A percentile compares a stretch with the other conserved stretches of the same genome.
phyloP scores from a whole-genome alignment of 2,797 vertebrate genomes.

The Rhabdomys pumilio region DNA sequence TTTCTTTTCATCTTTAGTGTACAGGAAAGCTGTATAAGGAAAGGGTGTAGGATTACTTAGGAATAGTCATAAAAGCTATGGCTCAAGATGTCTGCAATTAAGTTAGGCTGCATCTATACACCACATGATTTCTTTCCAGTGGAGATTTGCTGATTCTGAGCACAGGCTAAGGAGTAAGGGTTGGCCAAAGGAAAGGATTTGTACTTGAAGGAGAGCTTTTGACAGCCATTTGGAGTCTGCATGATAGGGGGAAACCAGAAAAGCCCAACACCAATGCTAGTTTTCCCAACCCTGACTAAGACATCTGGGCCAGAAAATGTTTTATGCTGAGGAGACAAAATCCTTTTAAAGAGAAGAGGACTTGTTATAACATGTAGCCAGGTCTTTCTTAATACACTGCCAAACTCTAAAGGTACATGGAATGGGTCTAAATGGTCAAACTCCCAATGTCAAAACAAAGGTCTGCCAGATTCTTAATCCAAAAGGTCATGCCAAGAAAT shows the following conservation, averaged over 20 bases:
- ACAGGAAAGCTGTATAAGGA: neutral
- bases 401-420: neutral
- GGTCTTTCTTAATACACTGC: conserved; percentile 18
- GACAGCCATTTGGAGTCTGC: neutral
- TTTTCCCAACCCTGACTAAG: conserved; percentile 8
- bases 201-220: conserved; percentile 47
- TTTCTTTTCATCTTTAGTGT: neutral
- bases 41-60: neutral
- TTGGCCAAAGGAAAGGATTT: conserved; percentile 54
- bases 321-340: conserved; percentile 54
- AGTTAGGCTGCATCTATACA: neutral
- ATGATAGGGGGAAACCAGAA: conserved; percentile 16
- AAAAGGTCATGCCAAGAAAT: neutral
- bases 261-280: neutral
- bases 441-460: neutral
- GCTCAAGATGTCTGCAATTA: neutral
- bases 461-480: neutral
- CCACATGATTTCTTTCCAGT: conserved; percentile 25
- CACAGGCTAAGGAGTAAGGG: conserved; percentile 6
- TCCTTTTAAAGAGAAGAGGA: conserved; percentile 42
- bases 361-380: neutral
- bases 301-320: neutral
- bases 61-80: neutral
- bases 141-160: conserved; percentile 3
- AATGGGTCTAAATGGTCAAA: neutral